These are phyloP conservation scores for Lasius fuliginosus DNA, from an alignment of 2,888 invertebrate genomes.

Conservation along the genomic window DNA sequence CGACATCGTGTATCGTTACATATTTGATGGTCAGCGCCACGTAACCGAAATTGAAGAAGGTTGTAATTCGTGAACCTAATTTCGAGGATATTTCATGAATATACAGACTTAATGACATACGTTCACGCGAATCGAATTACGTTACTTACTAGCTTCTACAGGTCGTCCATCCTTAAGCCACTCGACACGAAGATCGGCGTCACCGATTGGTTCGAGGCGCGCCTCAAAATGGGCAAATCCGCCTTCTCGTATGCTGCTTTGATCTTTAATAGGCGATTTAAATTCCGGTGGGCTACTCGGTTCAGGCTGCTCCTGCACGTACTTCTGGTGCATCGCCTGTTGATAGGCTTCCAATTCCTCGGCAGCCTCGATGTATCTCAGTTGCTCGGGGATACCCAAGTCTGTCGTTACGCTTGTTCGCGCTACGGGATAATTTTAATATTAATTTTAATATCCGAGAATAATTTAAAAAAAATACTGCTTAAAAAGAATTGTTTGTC, in stretches of 20 bases:
- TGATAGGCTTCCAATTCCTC: slow-evolving; percentile 97
- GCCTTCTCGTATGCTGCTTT: slow-evolving; percentile 95
- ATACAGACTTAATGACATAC: not conserved
- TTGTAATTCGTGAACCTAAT: slow-evolving; percentile 93
- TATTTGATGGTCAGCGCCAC: slow-evolving; percentile 97
- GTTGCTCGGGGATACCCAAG: slow-evolving; percentile 96
- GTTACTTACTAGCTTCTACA: slow-evolving; percentile 92
- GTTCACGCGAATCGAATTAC: not conserved
- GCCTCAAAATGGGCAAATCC: slow-evolving; percentile 98
- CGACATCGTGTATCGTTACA: slow-evolving; percentile 96
- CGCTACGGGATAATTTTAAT: slow-evolving; percentile 81
- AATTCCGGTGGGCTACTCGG: slow-evolving; percentile 94
- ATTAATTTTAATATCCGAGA: not conserved
- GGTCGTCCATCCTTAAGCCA: slow-evolving; percentile 97
- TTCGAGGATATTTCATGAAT: not conserved
- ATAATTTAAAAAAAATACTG: not conserved
- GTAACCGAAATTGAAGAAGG: slow-evolving; percentile 97
- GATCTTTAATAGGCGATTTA: slow-evolving; percentile 95
- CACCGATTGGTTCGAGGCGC: slow-evolving; percentile 96
- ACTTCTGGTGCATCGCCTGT: slow-evolving; percentile 93
- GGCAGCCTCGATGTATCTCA: slow-evolving; percentile 96
- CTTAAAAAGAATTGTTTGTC: not conserved
- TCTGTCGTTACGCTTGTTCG: slow-evolving; percentile 95
- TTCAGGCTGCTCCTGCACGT: slow-evolving; percentile 93
- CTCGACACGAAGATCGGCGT: slow-evolving; percentile 95